Conservation (phyloP, 2,888 invertebrate species). For the Carabus problematicus region DNA sequence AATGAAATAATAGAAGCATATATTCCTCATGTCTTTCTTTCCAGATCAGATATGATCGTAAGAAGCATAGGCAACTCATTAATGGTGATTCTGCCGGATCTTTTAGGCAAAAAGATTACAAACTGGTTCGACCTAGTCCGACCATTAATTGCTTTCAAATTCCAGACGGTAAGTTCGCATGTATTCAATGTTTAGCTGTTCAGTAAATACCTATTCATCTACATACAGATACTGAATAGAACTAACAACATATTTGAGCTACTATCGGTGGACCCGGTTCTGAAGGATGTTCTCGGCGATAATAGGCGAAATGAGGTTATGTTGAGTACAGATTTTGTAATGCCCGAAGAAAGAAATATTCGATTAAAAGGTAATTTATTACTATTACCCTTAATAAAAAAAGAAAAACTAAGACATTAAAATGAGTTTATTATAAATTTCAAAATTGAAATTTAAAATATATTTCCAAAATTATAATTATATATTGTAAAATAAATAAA, state of each 20-base stretch:
- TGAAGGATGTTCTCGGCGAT: constrained; percentile 67
- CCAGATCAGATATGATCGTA: constrained; percentile 85
- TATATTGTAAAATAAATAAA: too few species aligned
- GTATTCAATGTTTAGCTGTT: neutral
- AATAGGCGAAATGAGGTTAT: constrained; percentile 64
- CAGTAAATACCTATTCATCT: constrained; percentile 26
- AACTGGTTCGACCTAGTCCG: constrained; percentile 92
- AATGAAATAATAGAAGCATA: too few species aligned
- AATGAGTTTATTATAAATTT: too few species aligned
- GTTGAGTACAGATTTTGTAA: constrained; percentile 70
- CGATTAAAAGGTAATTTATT: constrained; percentile 74
- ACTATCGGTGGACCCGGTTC: constrained; percentile 86
- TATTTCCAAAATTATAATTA: too few species aligned
- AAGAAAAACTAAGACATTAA: constrained; percentile 16
- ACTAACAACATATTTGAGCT: constrained; percentile 98
- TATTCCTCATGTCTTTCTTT: constrained; percentile 42
- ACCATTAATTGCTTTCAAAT: constrained; percentile 92
- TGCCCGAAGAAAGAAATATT: constrained; percentile 76
- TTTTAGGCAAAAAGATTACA: constrained; percentile 88
- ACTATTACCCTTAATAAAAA: neutral
- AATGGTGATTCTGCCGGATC: constrained; percentile 86
- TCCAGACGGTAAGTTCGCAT: constrained; percentile 80
- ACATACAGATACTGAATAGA: constrained; percentile 84
- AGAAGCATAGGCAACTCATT: constrained; percentile 89
- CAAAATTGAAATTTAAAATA: too few species aligned